Evolutionary conservation across 2,888 invertebrate species (phyloP), one percentile per base, ranked within the genome.

Genomic region (Erebia aethiops): DNA sequence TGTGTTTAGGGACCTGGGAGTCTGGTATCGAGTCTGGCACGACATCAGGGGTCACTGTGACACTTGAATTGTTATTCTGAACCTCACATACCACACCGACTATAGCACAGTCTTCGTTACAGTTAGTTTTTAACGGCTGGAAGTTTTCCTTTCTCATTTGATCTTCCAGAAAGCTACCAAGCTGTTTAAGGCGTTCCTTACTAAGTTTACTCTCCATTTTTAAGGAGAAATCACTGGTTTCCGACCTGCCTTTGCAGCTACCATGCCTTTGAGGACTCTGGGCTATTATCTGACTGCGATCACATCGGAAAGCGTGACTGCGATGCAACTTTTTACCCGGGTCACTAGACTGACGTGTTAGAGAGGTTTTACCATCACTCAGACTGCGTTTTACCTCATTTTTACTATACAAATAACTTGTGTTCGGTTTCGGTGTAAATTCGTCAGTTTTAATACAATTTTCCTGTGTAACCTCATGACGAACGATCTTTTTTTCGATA

Each of bases 231-330:
- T 87, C 88, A 75, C 85, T 84, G 14, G 87, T 87, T 79, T 92
- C 92, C 0, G 91, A 86, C 16, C 90, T 81, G 16, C 91, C 88
- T 77, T 90, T 87, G 71, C 89, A 90, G 68, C 90, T 89, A 0
- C 87, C 90, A 74, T 90, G 88, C 1, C 93, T 78, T 79, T 92
- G 87, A 0, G 90, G 88, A 51, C 84, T 84, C 2, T 79, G 79
- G 49, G 79, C 78, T 60, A 88, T 81, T 74, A 89, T 90, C 75
- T 92, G 90, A 56, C 86, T 91, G 35, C 91, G 84, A 62, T 95
- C 95, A 75, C 94, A 94, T 1, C 95, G 87, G 75, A 95, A 95
- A 0, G 95, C 95, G 76, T 95, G 95, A 68, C 94, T 95, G 57
- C 95, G 83, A 57, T 95, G 94, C n/a, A 95, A 84, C 76, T 94